phyloP scores from a whole-genome alignment of 1,140 invertebrate species.

The Sitophilus oryzae region DNA sequence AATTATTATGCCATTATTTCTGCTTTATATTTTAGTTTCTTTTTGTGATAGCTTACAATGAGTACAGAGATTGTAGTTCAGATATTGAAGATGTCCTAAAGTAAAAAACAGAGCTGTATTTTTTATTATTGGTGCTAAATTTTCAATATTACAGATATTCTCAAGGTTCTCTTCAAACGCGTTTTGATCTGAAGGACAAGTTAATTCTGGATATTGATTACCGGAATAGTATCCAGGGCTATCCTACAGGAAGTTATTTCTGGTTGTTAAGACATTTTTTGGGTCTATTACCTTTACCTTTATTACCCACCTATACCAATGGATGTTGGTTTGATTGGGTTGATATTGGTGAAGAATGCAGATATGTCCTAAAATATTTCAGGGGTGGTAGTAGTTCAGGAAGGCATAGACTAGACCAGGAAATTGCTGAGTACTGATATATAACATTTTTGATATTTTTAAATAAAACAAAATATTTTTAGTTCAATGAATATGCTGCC shows the following conservation, averaged over 20 bases:
- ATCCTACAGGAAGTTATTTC: constrained; percentile 20
- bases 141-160: too few relatives aligned
- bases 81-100: constrained; percentile 8
- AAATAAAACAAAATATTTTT: constrained; percentile 13
- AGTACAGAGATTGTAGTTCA: not conserved
- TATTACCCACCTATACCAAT: constrained; percentile 23
- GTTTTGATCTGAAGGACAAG: constrained; percentile 20
- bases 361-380: not conserved
- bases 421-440: constrained; percentile 6
- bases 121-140: too few relatives aligned
- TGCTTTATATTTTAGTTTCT: constrained; percentile 20
- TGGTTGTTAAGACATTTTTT: constrained; percentile 30
- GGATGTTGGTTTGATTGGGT: constrained; percentile 18
- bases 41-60: constrained; percentile 10
- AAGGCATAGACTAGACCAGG: constrained; percentile 9
- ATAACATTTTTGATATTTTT: not conserved
- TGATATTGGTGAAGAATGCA: constrained; percentile 15
- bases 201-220: constrained; percentile 13
- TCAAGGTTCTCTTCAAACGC: constrained; percentile 13
- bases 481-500: constrained; percentile 21
- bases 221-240: constrained; percentile 4
- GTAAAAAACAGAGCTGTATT: constrained; percentile 3
- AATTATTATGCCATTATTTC: too few relatives aligned
- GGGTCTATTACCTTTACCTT: constrained; percentile 25
- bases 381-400: not conserved